Evolutionary conservation across 2,113 vertebrate genomes (phyloP).

Genomic region (Archocentrus centrarchus): DNA sequence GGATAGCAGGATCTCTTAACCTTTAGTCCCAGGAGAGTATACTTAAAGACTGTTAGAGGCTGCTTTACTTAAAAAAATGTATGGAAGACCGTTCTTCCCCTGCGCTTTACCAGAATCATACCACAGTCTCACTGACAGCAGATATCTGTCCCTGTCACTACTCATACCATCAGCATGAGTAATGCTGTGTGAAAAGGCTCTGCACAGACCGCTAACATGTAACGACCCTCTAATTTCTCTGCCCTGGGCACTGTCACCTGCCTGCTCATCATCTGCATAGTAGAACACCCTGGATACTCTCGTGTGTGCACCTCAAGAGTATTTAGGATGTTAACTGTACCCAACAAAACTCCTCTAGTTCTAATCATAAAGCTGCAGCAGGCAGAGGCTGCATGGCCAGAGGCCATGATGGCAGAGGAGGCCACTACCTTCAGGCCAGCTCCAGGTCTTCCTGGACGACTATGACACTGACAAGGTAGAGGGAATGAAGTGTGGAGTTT

Average conservation of each 20-base stretch:
- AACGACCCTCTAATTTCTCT: conserved; percentile 63
- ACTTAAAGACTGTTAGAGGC: conserved; percentile 27
- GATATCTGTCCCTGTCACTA: conserved; percentile 63
- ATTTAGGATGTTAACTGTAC: conserved; percentile 64
- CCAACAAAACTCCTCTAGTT: conserved; percentile 48
- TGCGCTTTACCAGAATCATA: conserved; percentile 44
- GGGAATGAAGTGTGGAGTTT: conserved; percentile 26
- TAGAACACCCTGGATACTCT: conserved; percentile 39
- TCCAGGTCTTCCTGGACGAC: conserved; percentile 54
- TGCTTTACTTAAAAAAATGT: conserved; percentile 26
- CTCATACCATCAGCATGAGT: conserved; percentile 50
- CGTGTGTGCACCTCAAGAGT: conserved; percentile 34
- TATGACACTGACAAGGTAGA: conserved; percentile 65
- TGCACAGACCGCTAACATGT: conserved; percentile 47
- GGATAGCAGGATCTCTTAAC: conserved; percentile 33
- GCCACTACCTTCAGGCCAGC: conserved; percentile 70
- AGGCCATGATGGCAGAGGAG: conserved; percentile 72
- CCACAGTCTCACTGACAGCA: conserved; percentile 38
- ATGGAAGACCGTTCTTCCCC: conserved; percentile 23
- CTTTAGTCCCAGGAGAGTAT: conserved; percentile 18
- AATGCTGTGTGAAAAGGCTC: conserved; percentile 55
- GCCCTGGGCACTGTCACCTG: conserved; percentile 66
- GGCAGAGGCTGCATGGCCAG: conserved; percentile 59
- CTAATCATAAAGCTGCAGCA: conserved; percentile 71
- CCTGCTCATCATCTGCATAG: conserved; percentile 64